Evolutionary conservation across 2,113 vertebrate species (phyloP).

Genomic region (Myxocyprinus asiaticus): DNA sequence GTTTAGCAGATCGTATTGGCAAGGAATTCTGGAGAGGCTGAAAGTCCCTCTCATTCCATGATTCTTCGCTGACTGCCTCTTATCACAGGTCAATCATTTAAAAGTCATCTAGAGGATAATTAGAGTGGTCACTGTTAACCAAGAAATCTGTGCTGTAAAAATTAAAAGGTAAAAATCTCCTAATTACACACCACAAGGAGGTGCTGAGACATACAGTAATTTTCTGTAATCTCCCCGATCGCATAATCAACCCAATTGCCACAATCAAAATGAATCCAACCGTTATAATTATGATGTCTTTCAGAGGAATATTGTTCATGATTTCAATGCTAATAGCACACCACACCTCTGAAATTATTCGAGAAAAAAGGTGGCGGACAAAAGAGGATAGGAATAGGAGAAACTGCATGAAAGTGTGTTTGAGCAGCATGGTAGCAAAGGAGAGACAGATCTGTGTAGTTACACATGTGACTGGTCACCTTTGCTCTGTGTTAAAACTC

Average conservation of each 20-base stretch:
- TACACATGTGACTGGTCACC: background rate
- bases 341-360: constrained; percentile 34
- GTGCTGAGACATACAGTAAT: constrained; percentile 13
- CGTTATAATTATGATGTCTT: constrained; percentile 49
- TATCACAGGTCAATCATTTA: constrained; percentile 16
- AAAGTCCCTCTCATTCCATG: no score
- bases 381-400: background rate
- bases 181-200: constrained; percentile 45
- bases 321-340: constrained; percentile 35
- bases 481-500: background rate
- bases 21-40: no score
- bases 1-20: no score
- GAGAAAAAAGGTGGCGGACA: background rate
- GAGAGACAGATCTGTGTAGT: background rate
- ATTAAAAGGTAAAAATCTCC: constrained; percentile 49
- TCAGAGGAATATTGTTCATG: constrained; percentile 29
- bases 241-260: constrained; percentile 47
- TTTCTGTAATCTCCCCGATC: constrained; percentile 47
- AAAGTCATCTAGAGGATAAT: constrained; percentile 50
- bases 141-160: constrained; percentile 31
- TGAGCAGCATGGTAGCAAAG: background rate
- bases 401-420: background rate
- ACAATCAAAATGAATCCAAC: constrained; percentile 48
- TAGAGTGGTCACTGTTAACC: constrained; percentile 15
- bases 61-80: background rate